Conservation (phyloP, 2,797 vertebrate genomes). For the Urosaurus nigricauda region DNA sequence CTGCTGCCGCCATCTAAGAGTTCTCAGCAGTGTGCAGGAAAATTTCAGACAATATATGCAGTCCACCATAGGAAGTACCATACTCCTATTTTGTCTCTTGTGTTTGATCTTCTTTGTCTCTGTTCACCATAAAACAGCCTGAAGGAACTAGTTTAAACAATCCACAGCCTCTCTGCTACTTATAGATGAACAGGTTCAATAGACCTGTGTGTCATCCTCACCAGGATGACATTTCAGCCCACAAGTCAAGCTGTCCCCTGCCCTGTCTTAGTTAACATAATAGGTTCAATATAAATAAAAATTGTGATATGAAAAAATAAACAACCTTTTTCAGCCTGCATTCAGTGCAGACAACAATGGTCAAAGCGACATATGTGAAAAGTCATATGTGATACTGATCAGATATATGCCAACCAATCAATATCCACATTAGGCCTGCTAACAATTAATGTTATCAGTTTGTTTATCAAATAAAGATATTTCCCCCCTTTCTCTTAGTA, state of each 20-base stretch:
- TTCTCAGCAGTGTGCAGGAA: neutral
- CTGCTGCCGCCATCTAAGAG: too few relatives aligned
- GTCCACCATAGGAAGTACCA: neutral
- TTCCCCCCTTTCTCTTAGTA: too few relatives aligned
- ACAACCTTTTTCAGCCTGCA: neutral
- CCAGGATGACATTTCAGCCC: too few relatives aligned
- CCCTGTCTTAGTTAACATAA: neutral
- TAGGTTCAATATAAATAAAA: neutral
- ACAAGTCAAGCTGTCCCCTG: too few relatives aligned
- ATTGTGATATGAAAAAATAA: neutral
- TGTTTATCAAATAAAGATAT: too few relatives aligned
- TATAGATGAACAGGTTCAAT: neutral
- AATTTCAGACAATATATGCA: neutral
- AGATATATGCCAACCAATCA: too few relatives aligned
- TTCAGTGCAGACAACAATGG: too few relatives aligned
- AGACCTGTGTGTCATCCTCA: neutral
- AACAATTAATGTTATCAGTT: too few relatives aligned
- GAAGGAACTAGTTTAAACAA: neutral
- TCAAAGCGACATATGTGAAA: too few relatives aligned
- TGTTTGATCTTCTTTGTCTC: neutral
- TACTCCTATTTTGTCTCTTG: neutral
- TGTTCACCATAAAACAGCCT: neutral
- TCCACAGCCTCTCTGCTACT: neutral
- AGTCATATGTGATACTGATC: too few relatives aligned
- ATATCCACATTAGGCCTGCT: too few relatives aligned